Conservation (phyloP, 1,140 invertebrate species). For the Euwallacea similis region DNA sequence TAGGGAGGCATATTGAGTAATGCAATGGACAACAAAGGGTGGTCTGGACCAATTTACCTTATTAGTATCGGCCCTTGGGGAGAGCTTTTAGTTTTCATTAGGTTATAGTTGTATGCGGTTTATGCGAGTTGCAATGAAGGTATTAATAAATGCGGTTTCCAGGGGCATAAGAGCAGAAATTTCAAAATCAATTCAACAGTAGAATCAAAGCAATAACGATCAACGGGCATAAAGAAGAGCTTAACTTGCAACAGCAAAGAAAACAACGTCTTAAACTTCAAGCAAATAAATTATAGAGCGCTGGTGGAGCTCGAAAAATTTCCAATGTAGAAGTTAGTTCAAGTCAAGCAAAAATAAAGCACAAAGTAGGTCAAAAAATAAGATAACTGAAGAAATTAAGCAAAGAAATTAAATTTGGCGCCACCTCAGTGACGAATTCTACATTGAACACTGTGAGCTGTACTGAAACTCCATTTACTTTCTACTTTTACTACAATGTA, state of each 20-base stretch:
- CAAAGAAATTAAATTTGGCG: too few relatives aligned
- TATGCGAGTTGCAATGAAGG: background rate
- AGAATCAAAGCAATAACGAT: background rate
- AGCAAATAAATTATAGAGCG: background rate
- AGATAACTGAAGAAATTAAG: too few relatives aligned
- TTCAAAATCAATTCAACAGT: background rate
- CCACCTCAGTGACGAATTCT: too few relatives aligned
- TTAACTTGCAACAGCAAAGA: background rate
- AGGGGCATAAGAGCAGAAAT: background rate
- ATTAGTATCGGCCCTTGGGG: background rate
- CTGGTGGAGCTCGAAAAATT: too few relatives aligned
- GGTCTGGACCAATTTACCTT: background rate
- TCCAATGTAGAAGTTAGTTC: too few relatives aligned
- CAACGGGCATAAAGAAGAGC: background rate
- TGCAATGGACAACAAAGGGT: background rate
- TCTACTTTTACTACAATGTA: too few relatives aligned
- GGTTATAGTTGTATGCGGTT: background rate
- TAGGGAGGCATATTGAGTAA: background rate
- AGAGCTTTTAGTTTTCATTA: slow-evolving; percentile 6
- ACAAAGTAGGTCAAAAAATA: too few relatives aligned
- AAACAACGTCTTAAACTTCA: background rate
- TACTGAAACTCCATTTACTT: too few relatives aligned
- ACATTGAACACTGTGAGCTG: too few relatives aligned
- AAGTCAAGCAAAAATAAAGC: too few relatives aligned
- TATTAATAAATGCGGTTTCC: background rate